Evolutionary conservation across 2,113 vertebrate genomes (phyloP).

Genomic region (Ptyas mucosa): DNA sequence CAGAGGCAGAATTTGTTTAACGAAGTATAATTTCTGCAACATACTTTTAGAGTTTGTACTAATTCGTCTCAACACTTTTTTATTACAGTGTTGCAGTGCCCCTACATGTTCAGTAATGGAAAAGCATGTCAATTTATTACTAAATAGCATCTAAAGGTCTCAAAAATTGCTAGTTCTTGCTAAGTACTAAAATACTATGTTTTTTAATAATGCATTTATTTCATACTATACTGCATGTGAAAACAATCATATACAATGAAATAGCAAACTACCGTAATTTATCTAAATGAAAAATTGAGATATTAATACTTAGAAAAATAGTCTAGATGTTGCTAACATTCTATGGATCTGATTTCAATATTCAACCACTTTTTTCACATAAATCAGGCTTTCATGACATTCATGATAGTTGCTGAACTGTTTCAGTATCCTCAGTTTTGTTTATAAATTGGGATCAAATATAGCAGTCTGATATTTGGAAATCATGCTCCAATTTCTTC

Average conservation of each 20-base stretch:
- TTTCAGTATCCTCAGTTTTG: not conserved
- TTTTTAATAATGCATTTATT: not conserved
- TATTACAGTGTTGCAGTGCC: conserved; percentile 68
- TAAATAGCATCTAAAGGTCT: not conserved
- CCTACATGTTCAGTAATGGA: conserved; percentile 64
- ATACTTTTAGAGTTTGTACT: conserved; percentile 17
- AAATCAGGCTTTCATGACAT: not conserved
- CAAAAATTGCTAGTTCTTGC: not conserved
- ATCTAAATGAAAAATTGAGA: not conserved
- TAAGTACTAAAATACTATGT: not conserved
- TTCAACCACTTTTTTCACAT: not conserved
- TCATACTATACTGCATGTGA: not conserved
- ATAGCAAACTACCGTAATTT: not conserved
- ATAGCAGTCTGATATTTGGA: not conserved
- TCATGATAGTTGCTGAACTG: not conserved
- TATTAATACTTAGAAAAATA: not conserved
- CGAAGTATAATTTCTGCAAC: not conserved
- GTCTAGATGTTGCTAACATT: not conserved
- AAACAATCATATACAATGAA: not conserved
- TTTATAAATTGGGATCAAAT: not conserved
- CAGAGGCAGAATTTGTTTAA: not conserved
- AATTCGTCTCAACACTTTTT: conserved; percentile 23
- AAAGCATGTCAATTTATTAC: conserved; percentile 51
- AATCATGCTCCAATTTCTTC: not conserved
- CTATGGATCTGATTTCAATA: not conserved